A percentile compares a stretch with the other conserved stretches of the same genome.
Conservation (phyloP, 2,888 invertebrate species). For the Nephrocerus scutellatus region DNA sequence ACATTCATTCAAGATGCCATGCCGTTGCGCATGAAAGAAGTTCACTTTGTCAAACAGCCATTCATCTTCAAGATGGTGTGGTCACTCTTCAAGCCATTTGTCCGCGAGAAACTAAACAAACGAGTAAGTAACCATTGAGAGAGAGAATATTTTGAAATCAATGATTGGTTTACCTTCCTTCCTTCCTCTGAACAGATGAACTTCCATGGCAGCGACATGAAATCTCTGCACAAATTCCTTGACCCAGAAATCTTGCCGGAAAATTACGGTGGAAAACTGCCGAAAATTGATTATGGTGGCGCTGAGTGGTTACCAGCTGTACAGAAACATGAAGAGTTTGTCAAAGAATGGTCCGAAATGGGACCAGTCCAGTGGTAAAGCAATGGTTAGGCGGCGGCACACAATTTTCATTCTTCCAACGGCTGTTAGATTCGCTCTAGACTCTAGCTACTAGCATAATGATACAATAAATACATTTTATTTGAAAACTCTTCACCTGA, state of each 20-base stretch:
- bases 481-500: too few relatives aligned
- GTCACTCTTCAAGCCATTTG: conserved; percentile 77
- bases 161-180: conserved; percentile 2
- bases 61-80: conserved; percentile 79
- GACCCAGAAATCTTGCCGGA: conserved; percentile 61
- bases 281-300: conserved; percentile 68
- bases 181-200: conserved; percentile 54
- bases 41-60: conserved; percentile 80
- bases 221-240: conserved; percentile 66
- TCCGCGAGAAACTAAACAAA: conserved; percentile 67
- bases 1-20: conserved; percentile 82
- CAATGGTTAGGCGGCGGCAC: too few relatives aligned
- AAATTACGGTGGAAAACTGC: conserved; percentile 69
- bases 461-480: too few relatives aligned
- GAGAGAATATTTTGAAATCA: not conserved
- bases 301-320: conserved; percentile 72
- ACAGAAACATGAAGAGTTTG: conserved; percentile 56
- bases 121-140: conserved; percentile 55
- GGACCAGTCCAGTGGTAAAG: conserved; percentile 54
- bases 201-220: conserved; percentile 78
- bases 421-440: conserved; percentile 5
- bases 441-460: too few relatives aligned
- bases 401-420: not conserved
- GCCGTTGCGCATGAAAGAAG: conserved; percentile 76
- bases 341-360: conserved; percentile 61